Evolutionary conservation across 2,888 invertebrate genomes (phyloP), one percentile per base, ranked within the genome.

Genomic region (Camponotus fellah): DNA sequence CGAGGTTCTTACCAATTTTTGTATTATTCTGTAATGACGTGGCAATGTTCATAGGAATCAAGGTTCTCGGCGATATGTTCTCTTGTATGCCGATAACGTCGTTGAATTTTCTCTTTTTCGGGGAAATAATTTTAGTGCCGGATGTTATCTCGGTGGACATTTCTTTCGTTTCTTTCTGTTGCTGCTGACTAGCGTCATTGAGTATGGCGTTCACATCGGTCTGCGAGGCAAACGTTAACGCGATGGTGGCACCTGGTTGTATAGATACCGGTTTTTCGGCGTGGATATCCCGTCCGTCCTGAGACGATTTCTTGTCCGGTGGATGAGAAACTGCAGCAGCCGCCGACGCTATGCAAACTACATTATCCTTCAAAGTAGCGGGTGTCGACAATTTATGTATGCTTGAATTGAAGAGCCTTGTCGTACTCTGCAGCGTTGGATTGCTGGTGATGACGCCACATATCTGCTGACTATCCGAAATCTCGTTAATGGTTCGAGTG

Each of bases 371-470:
- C 1, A 92, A 58, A 1, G 86, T 88, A 1, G 88, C 43, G 2
- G 91, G 87, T 1, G 90, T 84, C 26, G 79, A 86, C 10, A 93
- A 56, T 87, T 94, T 94, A 5, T 93, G 92, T 58, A 94, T 93
- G 14, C 93, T 90, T 4, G 95, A 94, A 68, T 94, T 95, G 71
- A 93, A 94, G 26, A 95, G 83, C 75, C 95, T 91, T 17, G 94
- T 91, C 49, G 94, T 91, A 2, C 92, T 88, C 60, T 94, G 94
- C 9, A 92, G 88, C 10, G 91, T 84, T 0, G 94, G 93, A 88
- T 94, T 95, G 84, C 94, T 95, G 12, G 95, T 93, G 53, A 95
- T 95, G 0, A 95, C 95, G 0, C 95, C 93, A 80, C 95, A 94
- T 34, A 94, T 92, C 65, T 94, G 94, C 60, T 93, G 94, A 65